phyloP scores from a whole-genome alignment of 2,888 invertebrate genomes.

The Ormyrus nitidulus region DNA sequence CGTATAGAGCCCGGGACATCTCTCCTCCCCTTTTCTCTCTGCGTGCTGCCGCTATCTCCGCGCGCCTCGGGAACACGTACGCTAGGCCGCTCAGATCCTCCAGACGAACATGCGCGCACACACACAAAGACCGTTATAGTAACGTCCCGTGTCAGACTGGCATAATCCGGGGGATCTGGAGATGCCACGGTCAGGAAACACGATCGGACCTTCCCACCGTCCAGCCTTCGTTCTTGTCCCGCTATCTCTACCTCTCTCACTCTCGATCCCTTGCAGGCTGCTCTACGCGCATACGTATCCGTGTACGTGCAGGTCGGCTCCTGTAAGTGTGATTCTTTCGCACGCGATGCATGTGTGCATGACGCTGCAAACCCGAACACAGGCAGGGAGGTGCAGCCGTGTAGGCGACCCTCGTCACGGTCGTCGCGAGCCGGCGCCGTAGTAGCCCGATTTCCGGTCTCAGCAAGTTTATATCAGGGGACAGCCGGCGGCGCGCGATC shows the following conservation, averaged over 20 bases:
- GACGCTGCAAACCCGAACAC: not conserved
- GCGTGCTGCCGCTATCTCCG: not conserved
- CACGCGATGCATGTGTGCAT: too few relatives aligned
- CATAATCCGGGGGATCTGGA: slow-evolving; percentile 70
- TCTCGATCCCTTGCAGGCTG: slow-evolving; percentile 2
- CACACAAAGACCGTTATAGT: slow-evolving; percentile 56
- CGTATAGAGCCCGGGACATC: slow-evolving; percentile 53
- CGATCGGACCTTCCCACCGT: slow-evolving; percentile 64
- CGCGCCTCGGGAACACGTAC: slow-evolving; percentile 10
- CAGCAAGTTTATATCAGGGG: slow-evolving; percentile 60
- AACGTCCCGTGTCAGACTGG: slow-evolving; percentile 68
- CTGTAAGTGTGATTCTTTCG: too few relatives aligned
- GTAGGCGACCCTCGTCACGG: slow-evolving; percentile 44
- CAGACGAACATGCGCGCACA: not conserved
- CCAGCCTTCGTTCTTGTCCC: slow-evolving; percentile 36
- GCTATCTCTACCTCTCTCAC: slow-evolving; percentile 37
- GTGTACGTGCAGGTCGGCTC: slow-evolving; percentile 45
- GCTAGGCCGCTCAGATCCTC: not conserved
- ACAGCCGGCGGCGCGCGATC: slow-evolving; percentile 42
- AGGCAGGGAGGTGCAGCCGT: not conserved
- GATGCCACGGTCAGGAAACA: slow-evolving; percentile 70
- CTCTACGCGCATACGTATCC: slow-evolving; percentile 20
- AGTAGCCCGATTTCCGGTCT: slow-evolving; percentile 58
- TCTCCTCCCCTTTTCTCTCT: not conserved
- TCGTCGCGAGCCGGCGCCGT: slow-evolving; percentile 16